Base-by-base conservation (phyloP, 2,888 invertebrate genomes). In the Dascillus cervinus region DNA sequence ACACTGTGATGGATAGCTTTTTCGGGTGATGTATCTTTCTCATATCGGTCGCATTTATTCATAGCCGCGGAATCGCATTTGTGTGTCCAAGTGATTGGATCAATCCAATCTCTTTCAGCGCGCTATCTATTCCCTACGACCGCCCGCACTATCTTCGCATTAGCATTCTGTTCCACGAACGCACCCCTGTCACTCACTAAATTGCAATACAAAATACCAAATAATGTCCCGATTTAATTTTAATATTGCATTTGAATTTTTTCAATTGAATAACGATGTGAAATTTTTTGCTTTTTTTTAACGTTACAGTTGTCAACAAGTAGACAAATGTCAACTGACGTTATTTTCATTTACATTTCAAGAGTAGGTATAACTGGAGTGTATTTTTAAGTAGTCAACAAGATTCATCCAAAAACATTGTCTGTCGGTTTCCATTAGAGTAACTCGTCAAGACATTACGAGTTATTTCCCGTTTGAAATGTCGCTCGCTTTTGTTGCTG, bases 71-170 rank as follows among this genome's bases (percentile, higher is more conserved):
- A 51, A 50, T 50, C 47, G 48, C 49, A 46, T 48, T 49, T 51
- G 46, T 52, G 47, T 50, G 54, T 52, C 55, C 52, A 52, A 52
- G 50, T 52, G 56, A 55, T 56, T 52, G 50, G 51, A 52, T 54
- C 54, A 52, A 54, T 55, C 46, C 53, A 52, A 55, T 54, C 55
- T 50, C 49, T 42, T 46, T 41, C 38, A 38, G 37, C 47, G n/a
- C n/a, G 45, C 44, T 47, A 49, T 50, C 46, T 47, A 37, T 39
- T 29, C 37, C 36, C 41, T 40, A 38, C 39, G 35, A 37, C 33
- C n/a, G n/a, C n/a, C n/a, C 27, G 42, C 39, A 35, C 37, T 44
- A 47, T 50, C 46, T 43, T 37, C 40, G 32, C 43, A 52, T 52
- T 50, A 52, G 49, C 47, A 51, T 52, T 47, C 49, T 41, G 32